Percentiles rank a stretch among this genome's conserved stretches.
Conservation (phyloP, 2,888 invertebrate species). For the Parnassius orleans region DNA sequence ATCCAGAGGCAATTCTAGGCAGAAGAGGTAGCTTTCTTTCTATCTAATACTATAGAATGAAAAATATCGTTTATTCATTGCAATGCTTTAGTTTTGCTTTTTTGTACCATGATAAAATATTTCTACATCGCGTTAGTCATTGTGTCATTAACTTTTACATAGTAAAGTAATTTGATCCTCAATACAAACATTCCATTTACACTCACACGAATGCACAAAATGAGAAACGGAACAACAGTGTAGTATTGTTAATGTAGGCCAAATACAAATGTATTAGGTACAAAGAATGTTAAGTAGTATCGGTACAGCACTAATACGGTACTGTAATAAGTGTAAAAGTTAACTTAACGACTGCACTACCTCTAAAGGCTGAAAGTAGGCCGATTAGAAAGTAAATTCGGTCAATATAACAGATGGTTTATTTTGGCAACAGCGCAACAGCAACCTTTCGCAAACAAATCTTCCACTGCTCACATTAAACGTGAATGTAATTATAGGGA, state of each 20-base stretch:
- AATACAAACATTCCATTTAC: conserved; percentile 5
- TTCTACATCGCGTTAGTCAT: too few species aligned
- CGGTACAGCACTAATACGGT: conserved; percentile 39
- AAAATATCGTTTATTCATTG: too few species aligned
- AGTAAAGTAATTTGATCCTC: neutral
- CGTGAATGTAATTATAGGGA: neutral
- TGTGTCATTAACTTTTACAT: too few species aligned
- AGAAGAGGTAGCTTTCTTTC: too few species aligned
- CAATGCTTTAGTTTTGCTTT: too few species aligned
- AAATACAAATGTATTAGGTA: conserved; percentile 34
- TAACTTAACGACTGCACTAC: conserved; percentile 46
- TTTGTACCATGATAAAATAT: too few species aligned
- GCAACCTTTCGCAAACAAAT: conserved; percentile 11
- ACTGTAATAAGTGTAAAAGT: conserved; percentile 47
- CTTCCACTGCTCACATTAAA: neutral
- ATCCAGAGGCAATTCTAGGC: too few species aligned
- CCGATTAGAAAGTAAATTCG: conserved; percentile 46
- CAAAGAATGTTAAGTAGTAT: conserved; percentile 59
- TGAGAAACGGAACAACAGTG: conserved; percentile 7
- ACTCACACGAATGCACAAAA: neutral
- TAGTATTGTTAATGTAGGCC: conserved; percentile 45
- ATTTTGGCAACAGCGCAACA: conserved; percentile 6
- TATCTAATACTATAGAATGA: too few species aligned
- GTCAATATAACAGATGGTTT: conserved; percentile 24
- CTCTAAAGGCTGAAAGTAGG: conserved; percentile 41